Base-by-base conservation (phyloP, 2,888 invertebrate genomes). In the Poecilobothrus nobilitatus region DNA sequence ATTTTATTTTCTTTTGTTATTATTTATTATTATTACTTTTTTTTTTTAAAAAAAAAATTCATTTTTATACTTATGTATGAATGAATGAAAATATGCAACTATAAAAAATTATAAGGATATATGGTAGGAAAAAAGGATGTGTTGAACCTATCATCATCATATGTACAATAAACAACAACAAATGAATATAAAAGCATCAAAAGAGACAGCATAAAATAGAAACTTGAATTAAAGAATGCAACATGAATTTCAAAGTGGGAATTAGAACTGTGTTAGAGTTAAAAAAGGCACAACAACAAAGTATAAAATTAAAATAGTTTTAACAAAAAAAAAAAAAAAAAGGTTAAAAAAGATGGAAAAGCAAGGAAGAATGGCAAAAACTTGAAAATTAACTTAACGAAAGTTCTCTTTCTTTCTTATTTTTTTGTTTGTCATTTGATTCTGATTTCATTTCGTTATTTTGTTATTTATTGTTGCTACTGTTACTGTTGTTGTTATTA, bases 371-470 rank as follows among this genome's bases (percentile, higher is more conserved):
- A 18, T 18, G 1, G 2, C 18, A 53, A 53, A 53, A 53, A 53
- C 18, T 53, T 53, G 53, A 53, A 53, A 53, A 53, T 53, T 18
- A 53, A 53, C 53, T 53, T 53, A 53, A 53, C 53, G 53, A 53
- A 53, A 18, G 53, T 53, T 53, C 2, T 15, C 15, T 18, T 3
- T 15, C 18, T 53, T 53, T 15, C 15, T 18, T 3, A 2, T 53
- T 53, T 53, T 18, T 9, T 41, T 41, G 41, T 9, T 12, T 41
- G 41, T 41, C 12, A 27, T 27, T 27, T 27, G 27, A 27, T 27
- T 27, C 5, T 27, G 27, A 27, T 53, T 53, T 53, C 15, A 37
- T 12, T 53, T 53, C 18, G 12, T n/a, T 53, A 2, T 53, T 53
- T 53, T 53, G 15, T 53, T 53, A 6, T 37, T 7, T 53, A 4